Percentiles rank a stretch among this genome's conserved stretches.
Conservation (phyloP, 2,113 vertebrate genomes). For the Emydura subglobosa region DNA sequence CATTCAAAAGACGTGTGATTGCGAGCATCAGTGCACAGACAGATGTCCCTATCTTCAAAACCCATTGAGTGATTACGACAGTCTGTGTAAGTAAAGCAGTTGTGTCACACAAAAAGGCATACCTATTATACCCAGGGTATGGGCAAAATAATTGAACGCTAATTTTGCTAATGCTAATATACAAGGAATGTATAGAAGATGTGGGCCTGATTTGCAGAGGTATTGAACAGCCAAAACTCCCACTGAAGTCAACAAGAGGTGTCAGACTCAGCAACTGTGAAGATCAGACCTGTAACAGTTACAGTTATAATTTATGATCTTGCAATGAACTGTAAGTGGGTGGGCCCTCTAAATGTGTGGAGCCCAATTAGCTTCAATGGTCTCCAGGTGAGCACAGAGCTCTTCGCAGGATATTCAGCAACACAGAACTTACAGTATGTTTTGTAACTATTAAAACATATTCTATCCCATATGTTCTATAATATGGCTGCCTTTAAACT, state of each 20-base stretch:
- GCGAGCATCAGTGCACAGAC: background rate
- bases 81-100: background rate
- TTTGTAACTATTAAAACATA: background rate
- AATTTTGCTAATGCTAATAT: background rate
- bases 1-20: background rate
- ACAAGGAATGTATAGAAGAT: background rate
- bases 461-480: background rate
- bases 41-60: conserved; percentile 31
- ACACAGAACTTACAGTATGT: background rate
- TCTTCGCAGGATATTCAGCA: background rate
- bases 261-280: background rate
- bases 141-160: background rate
- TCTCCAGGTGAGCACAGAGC: background rate
- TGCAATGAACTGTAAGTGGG: background rate
- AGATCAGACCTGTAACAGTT: background rate
- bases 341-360: background rate
- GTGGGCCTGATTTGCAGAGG: background rate
- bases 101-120: background rate
- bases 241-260: background rate
- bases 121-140: background rate
- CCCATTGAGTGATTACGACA: background rate
- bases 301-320: background rate
- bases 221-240: background rate
- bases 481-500: background rate
- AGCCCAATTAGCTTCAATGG: background rate